Percentiles rank a stretch among this genome's conserved stretches.
These are phyloP conservation scores for Cuniculus paca DNA, from an alignment of 2,797 vertebrate genomes.

Conservation along the genomic window DNA sequence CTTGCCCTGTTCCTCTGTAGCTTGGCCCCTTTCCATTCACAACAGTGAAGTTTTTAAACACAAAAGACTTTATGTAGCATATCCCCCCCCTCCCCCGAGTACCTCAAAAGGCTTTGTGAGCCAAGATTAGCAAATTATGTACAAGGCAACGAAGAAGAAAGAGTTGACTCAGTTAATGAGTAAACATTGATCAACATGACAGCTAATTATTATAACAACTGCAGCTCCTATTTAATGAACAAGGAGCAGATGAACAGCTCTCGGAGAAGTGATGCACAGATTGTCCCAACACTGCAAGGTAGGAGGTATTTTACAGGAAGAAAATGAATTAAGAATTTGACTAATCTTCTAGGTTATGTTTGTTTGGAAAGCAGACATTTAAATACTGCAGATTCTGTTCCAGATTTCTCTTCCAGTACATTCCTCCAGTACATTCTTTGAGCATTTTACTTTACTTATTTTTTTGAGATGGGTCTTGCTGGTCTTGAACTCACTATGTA, in stretches of 20 bases:
- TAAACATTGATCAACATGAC: conserved; percentile 36
- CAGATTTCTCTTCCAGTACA: conserved; percentile 17
- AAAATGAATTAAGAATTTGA: conserved; percentile 27
- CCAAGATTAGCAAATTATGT: neutral
- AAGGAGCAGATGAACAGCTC: conserved; percentile 30
- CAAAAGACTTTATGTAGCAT: neutral
- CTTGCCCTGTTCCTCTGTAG: neutral
- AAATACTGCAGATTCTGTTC: conserved; percentile 16
- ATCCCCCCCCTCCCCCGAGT: neutral
- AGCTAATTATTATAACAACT: conserved; percentile 55
- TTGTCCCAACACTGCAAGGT: neutral
- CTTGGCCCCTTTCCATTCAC: neutral
- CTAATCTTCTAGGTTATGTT: conserved; percentile 39
- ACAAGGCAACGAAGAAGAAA: conserved; percentile 23
- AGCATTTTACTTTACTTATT: neutral
- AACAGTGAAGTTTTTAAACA: neutral
- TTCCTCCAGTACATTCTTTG: conserved; percentile 48
- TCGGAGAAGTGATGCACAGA: neutral
- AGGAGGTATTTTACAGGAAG: conserved; percentile 38
- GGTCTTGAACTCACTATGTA: neutral
- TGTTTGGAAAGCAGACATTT: conserved; percentile 58
- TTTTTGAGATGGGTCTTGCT: neutral
- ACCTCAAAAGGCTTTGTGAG: conserved; percentile 52
- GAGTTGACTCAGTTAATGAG: conserved; percentile 33
- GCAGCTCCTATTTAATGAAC: conserved; percentile 35